A percentile compares a stretch with the other conserved stretches of the same genome.
phyloP scores from a whole-genome alignment of 35 echinoderm and acorn worm species.

The Ophiothrix spiculata region DNA sequence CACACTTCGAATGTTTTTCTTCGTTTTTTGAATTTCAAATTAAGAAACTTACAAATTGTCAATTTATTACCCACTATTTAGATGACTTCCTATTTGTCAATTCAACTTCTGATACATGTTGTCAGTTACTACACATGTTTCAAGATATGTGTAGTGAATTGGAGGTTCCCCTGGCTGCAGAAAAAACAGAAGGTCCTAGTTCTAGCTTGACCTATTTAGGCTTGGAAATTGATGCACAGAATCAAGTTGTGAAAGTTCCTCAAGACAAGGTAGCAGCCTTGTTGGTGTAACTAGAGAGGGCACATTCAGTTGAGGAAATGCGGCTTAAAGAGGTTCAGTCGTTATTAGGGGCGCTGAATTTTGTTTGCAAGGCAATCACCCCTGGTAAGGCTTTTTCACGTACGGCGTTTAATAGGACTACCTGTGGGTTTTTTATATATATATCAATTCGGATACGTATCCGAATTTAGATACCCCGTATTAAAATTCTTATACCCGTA shows the following conservation, averaged over 20 bases:
- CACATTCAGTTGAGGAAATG: background rate
- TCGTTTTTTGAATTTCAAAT: slow-evolving; percentile 23
- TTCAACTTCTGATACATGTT: background rate
- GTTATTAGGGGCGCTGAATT: slow-evolving; percentile 30
- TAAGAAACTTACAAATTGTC: background rate
- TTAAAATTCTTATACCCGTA: no score
- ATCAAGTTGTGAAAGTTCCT: slow-evolving; percentile 1
- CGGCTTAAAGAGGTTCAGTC: slow-evolving; percentile 24
- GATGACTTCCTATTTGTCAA: slow-evolving; percentile 16
- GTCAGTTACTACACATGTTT: background rate
- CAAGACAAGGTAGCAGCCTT: slow-evolving; percentile 1
- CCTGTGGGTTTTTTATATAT: background rate
- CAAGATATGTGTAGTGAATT: slow-evolving; percentile 18
- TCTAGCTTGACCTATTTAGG: slow-evolving; percentile 18
- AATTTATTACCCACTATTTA: slow-evolving; percentile 15
- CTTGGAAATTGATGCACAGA: slow-evolving; percentile 19
- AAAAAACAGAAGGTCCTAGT: slow-evolving; percentile 34
- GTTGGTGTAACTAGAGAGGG: background rate
- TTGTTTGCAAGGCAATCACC: slow-evolving; percentile 29
- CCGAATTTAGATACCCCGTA: no score
- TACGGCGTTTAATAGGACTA: slow-evolving; percentile 8
- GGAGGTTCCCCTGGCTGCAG: slow-evolving; percentile 36
- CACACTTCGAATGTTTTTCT: slow-evolving; percentile 11
- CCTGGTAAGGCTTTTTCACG: slow-evolving; percentile 29
- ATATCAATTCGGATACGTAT: no score